phyloP scores from a whole-genome alignment of 2,888 invertebrate genomes.

The Thysanoteuthis rhombus region DNA sequence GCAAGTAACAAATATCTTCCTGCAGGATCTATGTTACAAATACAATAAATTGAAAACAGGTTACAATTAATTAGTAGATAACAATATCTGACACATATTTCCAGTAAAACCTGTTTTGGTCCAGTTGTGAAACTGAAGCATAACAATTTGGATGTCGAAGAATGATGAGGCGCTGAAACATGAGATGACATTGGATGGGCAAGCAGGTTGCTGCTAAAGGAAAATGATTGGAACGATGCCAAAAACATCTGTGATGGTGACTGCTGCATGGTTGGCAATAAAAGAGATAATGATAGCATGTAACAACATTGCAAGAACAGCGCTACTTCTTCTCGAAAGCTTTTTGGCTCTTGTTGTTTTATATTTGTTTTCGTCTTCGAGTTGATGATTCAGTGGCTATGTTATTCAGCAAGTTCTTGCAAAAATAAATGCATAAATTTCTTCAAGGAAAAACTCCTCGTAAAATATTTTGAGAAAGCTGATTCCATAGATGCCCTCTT shows the following conservation, averaged over 20 bases:
- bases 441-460: not conserved
- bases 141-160: not conserved
- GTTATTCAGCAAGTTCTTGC: not conserved
- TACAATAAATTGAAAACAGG: not conserved
- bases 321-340: not conserved
- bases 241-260: not conserved
- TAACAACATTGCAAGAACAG: not conserved
- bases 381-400: not conserved
- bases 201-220: not conserved
- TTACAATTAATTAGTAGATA: not conserved
- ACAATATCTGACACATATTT: not conserved
- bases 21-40: not conserved
- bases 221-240: not conserved
- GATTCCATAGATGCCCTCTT: not conserved
- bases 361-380: not conserved
- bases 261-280: not conserved
- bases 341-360: not conserved
- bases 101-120: not conserved
- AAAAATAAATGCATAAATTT: not conserved
- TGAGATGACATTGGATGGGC: not conserved
- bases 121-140: not conserved
- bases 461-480: not conserved
- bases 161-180: not conserved
- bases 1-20: not conserved
- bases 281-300: not conserved